phyloP scores from a whole-genome alignment of 1,140 invertebrate species.

The Brachionus plicatilis region DNA sequence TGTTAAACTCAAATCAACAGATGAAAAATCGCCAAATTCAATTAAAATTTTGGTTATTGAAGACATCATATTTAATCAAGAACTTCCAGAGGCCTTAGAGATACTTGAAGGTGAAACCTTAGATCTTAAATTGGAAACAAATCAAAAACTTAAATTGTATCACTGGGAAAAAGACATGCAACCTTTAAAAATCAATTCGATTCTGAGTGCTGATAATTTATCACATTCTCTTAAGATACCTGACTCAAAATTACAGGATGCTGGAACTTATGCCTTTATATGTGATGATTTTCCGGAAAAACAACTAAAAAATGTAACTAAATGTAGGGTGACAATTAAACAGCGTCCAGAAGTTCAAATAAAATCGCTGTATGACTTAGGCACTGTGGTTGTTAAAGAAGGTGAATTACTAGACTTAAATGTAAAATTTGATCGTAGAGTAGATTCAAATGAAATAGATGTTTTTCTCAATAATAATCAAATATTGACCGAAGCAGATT shows the following conservation, averaged over 20 bases:
- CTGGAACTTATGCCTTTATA: neutral
- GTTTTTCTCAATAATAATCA: neutral
- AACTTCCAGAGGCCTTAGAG: neutral
- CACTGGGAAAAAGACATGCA: slow-evolving; percentile 11
- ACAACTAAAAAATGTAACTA: too few relatives aligned
- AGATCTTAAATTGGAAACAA: neutral
- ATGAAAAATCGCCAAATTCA: neutral
- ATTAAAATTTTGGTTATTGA: neutral
- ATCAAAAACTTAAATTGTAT: neutral
- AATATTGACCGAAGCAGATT: neutral
- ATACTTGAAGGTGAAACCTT: neutral
- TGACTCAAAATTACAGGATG: neutral
- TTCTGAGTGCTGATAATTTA: neutral
- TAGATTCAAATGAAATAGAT: neutral
- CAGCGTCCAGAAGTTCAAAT: slow-evolving; percentile 3
- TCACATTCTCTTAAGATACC: neutral
- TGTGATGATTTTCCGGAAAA: neutral
- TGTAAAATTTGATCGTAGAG: neutral
- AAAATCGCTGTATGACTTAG: neutral
- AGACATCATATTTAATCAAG: too few relatives aligned
- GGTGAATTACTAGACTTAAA: neutral
- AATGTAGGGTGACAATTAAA: neutral
- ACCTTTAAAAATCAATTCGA: neutral
- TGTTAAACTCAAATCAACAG: neutral
- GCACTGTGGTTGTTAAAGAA: neutral